These are phyloP conservation scores for Zosterops japonicus DNA, from an alignment of 2,113 vertebrate species.

Conservation along the genomic window DNA sequence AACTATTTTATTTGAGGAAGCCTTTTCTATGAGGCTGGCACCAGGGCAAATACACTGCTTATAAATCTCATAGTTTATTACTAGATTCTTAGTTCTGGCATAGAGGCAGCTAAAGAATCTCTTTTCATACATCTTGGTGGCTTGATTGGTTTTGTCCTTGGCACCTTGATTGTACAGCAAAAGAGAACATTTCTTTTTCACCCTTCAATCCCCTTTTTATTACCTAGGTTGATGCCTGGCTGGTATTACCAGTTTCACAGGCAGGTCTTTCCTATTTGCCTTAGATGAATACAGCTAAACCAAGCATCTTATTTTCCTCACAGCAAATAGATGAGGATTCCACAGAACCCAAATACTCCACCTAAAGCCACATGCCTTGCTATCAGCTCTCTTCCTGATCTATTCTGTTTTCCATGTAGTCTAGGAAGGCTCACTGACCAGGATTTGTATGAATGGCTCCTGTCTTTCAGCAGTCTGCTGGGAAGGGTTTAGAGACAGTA, in stretches of 20 bases:
- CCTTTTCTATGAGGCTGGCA: neutral
- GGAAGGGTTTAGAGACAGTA: neutral
- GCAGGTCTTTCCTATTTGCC: neutral
- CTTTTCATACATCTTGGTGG: neutral
- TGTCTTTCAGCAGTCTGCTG: neutral
- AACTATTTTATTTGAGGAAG: neutral
- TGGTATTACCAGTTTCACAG: neutral
- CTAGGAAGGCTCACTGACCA: neutral
- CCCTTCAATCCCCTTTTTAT: neutral
- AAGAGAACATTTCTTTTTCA: neutral
- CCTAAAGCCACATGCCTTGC: neutral
- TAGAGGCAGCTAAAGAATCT: neutral
- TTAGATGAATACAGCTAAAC: neutral
- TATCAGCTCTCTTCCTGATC: neutral
- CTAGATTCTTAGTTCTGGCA: neutral
- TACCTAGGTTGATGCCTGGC: neutral
- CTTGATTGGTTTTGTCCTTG: neutral
- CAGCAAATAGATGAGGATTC: neutral
- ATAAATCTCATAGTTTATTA: neutral
- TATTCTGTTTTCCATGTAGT: neutral
- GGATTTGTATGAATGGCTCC: neutral
- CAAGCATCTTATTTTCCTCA: neutral
- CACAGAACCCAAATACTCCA: neutral
- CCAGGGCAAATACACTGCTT: rapidly evolving
- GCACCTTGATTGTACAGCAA: neutral